Conservation (phyloP, 2,888 invertebrate genomes). For the Ophion slaviceki region DNA sequence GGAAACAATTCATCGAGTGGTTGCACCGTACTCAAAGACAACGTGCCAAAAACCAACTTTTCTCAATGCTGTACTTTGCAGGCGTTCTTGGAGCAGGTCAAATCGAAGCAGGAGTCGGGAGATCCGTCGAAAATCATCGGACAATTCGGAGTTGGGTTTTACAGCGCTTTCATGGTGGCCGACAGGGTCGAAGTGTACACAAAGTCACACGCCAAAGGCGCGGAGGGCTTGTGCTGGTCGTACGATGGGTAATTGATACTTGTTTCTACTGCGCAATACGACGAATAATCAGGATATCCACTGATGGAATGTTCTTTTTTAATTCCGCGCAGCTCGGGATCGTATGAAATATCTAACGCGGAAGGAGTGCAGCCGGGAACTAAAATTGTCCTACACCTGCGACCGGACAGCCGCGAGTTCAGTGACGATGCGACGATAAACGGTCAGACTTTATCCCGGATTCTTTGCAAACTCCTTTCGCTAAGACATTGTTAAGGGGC, state of each 20-base stretch:
- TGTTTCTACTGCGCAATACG: not conserved
- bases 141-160: conserved; percentile 99
- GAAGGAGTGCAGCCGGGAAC: conserved; percentile 95
- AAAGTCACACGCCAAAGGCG: conserved; percentile 87
- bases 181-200: conserved; percentile 97
- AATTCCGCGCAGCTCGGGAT: conserved; percentile 87
- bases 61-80: conserved; percentile 73
- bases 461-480: conserved; percentile 6
- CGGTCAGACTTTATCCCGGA: conserved; percentile 83
- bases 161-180: conserved; percentile 99
- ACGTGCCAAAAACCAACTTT: too few species aligned
- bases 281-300: conserved; percentile 13
- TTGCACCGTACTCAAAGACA: too few species aligned
- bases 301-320: conserved; percentile 6
- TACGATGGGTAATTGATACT: conserved; percentile 91
- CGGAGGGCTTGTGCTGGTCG: conserved; percentile 93
- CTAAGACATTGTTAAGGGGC: conserved; percentile 1
- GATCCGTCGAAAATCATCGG: conserved; percentile 93
- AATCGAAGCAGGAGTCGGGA: conserved; percentile 87
- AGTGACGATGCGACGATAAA: conserved; percentile 93
- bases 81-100: conserved; percentile 94
- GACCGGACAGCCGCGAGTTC: conserved; percentile 94
- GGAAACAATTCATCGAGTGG: too few species aligned
- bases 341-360: conserved; percentile 94
- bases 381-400: conserved; percentile 95